These are phyloP conservation scores for Cataglyphis livida DNA, from an alignment of 2,888 invertebrate species.

Conservation along the genomic window DNA sequence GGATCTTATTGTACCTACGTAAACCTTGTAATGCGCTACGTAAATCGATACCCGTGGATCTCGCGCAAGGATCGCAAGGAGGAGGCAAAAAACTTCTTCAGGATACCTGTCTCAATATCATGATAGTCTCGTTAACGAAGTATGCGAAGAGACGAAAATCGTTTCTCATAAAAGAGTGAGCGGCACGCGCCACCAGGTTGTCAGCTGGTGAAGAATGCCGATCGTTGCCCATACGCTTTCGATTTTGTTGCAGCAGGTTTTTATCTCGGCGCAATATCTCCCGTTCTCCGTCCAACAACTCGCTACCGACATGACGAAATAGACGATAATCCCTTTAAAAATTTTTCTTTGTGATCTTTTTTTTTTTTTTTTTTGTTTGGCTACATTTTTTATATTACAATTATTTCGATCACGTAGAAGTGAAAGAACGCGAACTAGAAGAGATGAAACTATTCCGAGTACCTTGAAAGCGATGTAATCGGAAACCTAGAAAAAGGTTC, in stretches of 20 bases:
- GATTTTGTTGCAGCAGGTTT: constrained; percentile 67
- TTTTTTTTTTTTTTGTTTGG: neutral
- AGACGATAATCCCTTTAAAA: constrained; percentile 45
- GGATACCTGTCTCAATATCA: constrained; percentile 59
- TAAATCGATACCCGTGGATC: constrained; percentile 23
- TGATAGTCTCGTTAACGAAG: constrained; percentile 65
- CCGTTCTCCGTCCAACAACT: constrained; percentile 56
- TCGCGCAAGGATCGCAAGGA: constrained; percentile 48
- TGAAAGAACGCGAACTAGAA: neutral
- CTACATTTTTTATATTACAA: constrained; percentile 1
- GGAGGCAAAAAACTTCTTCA: neutral
- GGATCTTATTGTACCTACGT: constrained; percentile 49
- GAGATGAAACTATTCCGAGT: neutral
- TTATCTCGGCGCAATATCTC: constrained; percentile 72
- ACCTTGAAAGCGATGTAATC: constrained; percentile 45
- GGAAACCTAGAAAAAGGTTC: constrained; percentile 62
- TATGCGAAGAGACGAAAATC: constrained; percentile 39
- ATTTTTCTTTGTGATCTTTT: neutral
- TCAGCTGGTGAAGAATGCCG: constrained; percentile 75
- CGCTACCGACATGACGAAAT: constrained; percentile 59
- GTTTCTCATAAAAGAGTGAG: constrained; percentile 58
- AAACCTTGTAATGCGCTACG: neutral
- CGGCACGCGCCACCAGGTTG: constrained; percentile 72
- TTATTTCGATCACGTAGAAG: neutral
- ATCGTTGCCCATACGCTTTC: constrained; percentile 74